Conservation (phyloP, 2,888 invertebrate genomes). For the Deilephila elpenor region DNA sequence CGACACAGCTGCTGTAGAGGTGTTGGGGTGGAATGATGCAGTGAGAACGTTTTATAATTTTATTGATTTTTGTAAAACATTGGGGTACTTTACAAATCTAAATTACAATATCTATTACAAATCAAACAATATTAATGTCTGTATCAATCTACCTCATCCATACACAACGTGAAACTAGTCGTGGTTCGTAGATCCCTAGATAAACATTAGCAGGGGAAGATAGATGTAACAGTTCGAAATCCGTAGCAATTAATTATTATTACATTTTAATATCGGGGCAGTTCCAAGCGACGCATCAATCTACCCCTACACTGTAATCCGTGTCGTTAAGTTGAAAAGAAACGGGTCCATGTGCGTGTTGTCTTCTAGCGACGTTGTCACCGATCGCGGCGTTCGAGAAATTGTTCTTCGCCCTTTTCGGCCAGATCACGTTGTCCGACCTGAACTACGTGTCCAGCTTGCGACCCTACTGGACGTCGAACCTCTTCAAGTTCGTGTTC, state of each 20-base stretch:
- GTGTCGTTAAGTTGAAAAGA: constrained; percentile 52
- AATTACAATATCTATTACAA: not conserved
- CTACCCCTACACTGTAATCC: constrained; percentile 57
- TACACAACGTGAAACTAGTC: constrained; percentile 60
- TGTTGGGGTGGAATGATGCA: constrained; percentile 75
- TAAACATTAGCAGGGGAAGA: constrained; percentile 54
- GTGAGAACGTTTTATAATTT: constrained; percentile 34
- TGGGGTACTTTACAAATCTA: not conserved
- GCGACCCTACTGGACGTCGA: constrained; percentile 93
- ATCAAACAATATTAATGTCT: constrained; percentile 26
- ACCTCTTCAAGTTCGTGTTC: constrained; percentile 95
- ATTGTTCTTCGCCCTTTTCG: constrained; percentile 99
- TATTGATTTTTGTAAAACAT: not conserved
- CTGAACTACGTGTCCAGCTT: constrained; percentile 89
- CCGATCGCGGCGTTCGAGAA: constrained; percentile 97
- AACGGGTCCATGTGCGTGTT: constrained; percentile 78
- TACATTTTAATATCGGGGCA: constrained; percentile 18
- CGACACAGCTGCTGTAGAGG: constrained; percentile 62
- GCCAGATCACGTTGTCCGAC: constrained; percentile 94
- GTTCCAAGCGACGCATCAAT: constrained; percentile 56
- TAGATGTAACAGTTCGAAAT: constrained; percentile 51
- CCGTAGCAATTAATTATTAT: constrained; percentile 9
- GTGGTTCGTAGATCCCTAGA: constrained; percentile 58
- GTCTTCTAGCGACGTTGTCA: constrained; percentile 91
- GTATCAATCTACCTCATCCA: constrained; percentile 71